Percentiles rank a stretch among this genome's conserved stretches.
phyloP scores from a whole-genome alignment of 2,797 vertebrate species.

The Gymnopithys bicolor region DNA sequence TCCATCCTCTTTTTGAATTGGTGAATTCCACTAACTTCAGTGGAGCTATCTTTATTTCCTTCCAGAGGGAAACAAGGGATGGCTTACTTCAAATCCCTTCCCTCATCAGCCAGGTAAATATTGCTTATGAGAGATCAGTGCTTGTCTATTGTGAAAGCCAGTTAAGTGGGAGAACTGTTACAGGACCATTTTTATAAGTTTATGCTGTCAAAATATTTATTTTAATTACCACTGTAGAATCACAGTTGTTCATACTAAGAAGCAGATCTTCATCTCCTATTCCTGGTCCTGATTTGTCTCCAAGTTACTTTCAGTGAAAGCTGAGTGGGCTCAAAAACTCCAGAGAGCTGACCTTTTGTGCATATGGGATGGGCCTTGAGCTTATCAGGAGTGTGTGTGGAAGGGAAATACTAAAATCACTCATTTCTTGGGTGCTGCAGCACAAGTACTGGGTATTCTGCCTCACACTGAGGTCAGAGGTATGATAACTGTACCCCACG shows the following conservation, averaged over 20 bases:
- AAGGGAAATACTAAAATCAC: neutral
- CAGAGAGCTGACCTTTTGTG: neutral
- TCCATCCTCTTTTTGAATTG: neutral
- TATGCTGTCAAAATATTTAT: neutral
- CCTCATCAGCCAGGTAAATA: neutral
- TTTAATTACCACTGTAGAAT: neutral
- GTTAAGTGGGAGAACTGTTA: neutral
- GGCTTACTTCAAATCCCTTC: neutral
- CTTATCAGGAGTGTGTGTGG: neutral
- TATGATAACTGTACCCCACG: neutral
- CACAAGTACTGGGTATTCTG: neutral
- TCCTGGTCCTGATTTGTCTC: neutral
- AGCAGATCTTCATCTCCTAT: neutral
- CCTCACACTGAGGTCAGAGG: neutral
- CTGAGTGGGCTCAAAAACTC: neutral
- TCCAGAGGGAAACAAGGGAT: neutral
- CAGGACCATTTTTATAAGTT: neutral
- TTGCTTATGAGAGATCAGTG: neutral
- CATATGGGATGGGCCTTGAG: neutral
- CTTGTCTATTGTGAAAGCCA: neutral
- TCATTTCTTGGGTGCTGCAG: neutral
- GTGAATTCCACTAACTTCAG: neutral
- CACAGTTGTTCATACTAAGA: neutral
- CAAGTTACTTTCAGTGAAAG: neutral
- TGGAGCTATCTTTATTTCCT: neutral